Base-by-base conservation (phyloP, 2,113 vertebrate species). In the Anolis sagrei region DNA sequence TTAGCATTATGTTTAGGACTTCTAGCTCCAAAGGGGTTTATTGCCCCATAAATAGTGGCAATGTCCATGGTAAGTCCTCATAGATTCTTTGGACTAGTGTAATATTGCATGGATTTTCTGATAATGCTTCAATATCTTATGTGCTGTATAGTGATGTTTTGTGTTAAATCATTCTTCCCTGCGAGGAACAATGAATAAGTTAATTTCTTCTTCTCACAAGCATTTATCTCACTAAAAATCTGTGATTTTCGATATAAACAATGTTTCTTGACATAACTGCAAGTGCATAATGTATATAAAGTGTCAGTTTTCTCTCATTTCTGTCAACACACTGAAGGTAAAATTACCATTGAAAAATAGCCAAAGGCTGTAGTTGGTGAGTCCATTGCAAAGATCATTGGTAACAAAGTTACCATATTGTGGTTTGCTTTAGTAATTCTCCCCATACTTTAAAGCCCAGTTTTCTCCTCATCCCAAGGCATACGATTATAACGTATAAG, bases 401-500 rank as follows among this genome's bases (percentile, higher is more conserved):
- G 27, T 73, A 74, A 66, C 61, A 83, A 72, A 23, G 25, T 83
- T 72, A 79, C 9, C 7, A 27, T 61, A 82, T 48, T 78, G 80
- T 61, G 87, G 68, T 72, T 85, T 73, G 68, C 68, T 79, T 75
- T 81, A 51, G 68, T 86, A 86, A 89, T 66, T 85, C 66, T 70
- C 44, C 69, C 88, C 88, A 19, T 83, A 79, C 5, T 82, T 86
- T 32, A 84, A 77, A 87, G 84, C 83, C 61, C 72, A 88, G 54
- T n/a, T 54, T 83, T 54, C 84, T 87, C 66, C 54, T 86, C 79
- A 84, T 83, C 83, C 90, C 72, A 80, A 80, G 77, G 51, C 89
- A 64, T 39, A 86, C 79, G 79, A 77, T 83, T 93, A 39, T 83
- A 92, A 39, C 80, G 79, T 44, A 90, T 73, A 88, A 85, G 85